Conservation (phyloP, 2,113 vertebrate species). For the Neomonachus schauinslandi region DNA sequence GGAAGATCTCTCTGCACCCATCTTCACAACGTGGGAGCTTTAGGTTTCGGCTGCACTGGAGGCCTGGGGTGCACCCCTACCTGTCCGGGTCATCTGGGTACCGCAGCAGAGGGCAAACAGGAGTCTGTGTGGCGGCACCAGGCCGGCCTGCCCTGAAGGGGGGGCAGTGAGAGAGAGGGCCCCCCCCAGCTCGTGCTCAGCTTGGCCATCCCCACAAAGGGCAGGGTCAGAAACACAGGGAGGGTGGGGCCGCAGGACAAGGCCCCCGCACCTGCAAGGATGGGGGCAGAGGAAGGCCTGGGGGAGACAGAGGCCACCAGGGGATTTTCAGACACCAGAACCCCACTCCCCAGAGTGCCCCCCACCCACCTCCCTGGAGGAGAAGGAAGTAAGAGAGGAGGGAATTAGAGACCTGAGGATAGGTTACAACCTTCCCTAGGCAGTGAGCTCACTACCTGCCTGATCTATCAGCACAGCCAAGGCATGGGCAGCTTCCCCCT, state of each 20-base stretch:
- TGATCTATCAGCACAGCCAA: background rate
- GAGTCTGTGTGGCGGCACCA: accelerated
- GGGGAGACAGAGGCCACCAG: background rate
- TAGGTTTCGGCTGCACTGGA: background rate
- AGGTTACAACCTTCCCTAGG: background rate
- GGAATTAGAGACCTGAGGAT: background rate
- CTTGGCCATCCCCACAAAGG: background rate
- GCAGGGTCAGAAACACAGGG: background rate
- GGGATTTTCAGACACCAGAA: background rate
- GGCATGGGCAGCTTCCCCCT: background rate
- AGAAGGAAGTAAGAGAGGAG: background rate
- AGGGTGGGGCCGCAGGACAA: background rate
- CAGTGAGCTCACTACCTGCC: background rate
- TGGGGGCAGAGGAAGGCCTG: too few relatives aligned
- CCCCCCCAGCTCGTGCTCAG: background rate
- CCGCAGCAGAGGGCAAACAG: background rate
- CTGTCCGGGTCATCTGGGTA: accelerated
- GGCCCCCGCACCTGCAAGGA: background rate
- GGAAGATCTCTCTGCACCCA: background rate
- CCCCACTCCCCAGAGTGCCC: background rate
- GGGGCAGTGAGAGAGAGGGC: background rate
- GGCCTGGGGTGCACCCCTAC: background rate
- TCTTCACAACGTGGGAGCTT: background rate
- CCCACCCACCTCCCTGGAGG: background rate
- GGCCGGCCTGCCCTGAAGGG: background rate